Percentiles rank a stretch among this genome's conserved stretches.
Evolutionary conservation across 2,797 vertebrate genomes (phyloP).

Genomic region (Micropoecilia bifurca): DNA sequence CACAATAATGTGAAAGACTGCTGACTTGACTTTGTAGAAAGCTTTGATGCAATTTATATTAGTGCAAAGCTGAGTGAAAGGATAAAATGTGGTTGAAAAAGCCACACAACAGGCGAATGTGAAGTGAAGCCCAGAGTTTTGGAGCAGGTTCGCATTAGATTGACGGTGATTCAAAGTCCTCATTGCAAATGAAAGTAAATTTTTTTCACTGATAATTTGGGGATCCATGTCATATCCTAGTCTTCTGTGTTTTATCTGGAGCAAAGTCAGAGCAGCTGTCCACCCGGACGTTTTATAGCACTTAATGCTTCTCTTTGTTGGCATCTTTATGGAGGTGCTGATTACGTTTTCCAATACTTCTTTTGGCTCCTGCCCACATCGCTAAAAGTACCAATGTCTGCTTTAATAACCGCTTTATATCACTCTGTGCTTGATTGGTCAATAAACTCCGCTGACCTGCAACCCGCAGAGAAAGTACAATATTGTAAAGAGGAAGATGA

Average conservation of each 20-base stretch:
- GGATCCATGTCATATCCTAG: background rate
- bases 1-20: background rate
- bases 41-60: background rate
- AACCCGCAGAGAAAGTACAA: background rate
- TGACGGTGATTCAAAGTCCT: background rate
- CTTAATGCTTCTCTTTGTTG: background rate
- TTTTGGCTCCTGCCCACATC: slow-evolving; percentile 46
- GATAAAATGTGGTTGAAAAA: background rate
- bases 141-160: background rate
- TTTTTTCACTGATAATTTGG: background rate
- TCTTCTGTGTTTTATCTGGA: background rate
- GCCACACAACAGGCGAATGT: background rate
- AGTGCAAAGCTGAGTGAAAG: background rate
- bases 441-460: background rate
- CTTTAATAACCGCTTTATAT: background rate
- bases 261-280: background rate
- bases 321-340: background rate
- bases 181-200: background rate
- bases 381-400: background rate
- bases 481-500: background rate
- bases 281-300: background rate
- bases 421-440: background rate
- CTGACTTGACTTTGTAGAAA: background rate
- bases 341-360: slow-evolving; percentile 51
- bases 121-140: background rate